Evolutionary conservation across 1,140 invertebrate species (phyloP), one percentile per base, ranked within the genome.

Genomic region (Pinna nobilis): DNA sequence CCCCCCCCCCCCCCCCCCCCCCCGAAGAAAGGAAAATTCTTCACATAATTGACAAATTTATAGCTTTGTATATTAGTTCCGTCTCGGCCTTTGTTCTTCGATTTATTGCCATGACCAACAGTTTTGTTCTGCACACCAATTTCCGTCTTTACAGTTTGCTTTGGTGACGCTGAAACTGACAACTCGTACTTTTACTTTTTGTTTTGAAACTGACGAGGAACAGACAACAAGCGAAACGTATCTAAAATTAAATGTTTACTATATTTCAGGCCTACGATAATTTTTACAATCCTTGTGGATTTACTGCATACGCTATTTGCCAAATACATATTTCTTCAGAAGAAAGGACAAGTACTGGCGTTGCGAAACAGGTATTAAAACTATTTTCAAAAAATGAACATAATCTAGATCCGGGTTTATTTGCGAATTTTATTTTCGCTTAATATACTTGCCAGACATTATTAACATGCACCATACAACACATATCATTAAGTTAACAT

Each of bases 271-370:
- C 59, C 59, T 15, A 63, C 37, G 39, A 25, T 44, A 11, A 25
- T 63, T 25, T 63, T 63, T 37, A 41, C 59, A 11, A 25, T 63
- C 20, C 20, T 63, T n/a, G 39, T 63, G 7, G n/a, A 35, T 20
- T 15, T 44, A 28, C n/a, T 63, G 9, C 59, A 63, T n/a, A 63
- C 28, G 13, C 15, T 44, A 9, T 30, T 37, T 20, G 59, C 59
- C 18, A 63, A 41, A 44, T 63, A 41, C 32, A 13, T 63, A 20
- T 63, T 63, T 35, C 39, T 63, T 13, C 59, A 63, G 39, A 25
- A 63, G 18, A 63, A 9, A 41, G 59, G 59, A 20, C n/a, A 20
- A 13, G 25, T 63, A 2, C 28, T 63, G 39, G 59, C 59, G 2
- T 41, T 63, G 18, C 18, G 28, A 63, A 25, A 63, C 25, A 30